Evolutionary conservation across 2,113 vertebrate species (phyloP), one percentile per base, ranked within the genome.

Genomic region (Misgurnus anguillicaudatus): DNA sequence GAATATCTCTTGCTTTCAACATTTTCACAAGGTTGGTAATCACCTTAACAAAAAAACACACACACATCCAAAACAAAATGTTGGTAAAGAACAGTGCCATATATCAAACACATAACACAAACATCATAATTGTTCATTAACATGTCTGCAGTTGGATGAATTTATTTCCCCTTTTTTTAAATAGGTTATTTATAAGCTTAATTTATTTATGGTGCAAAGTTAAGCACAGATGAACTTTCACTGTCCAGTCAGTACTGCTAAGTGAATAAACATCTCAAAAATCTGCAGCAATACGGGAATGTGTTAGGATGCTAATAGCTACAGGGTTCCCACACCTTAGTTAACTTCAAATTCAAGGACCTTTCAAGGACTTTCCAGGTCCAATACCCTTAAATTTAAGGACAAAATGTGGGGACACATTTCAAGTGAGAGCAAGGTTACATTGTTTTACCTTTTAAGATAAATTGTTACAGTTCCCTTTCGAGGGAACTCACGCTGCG

Each of bases 11-110:
- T 77, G 97, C 94, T 88, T 99, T 99, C 79, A 99, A 88, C 98
- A 99, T 99, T 88, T 99, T 99, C 90, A 99, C 98, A 82, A 99
- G 91, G 86, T 97, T 99, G 85, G 97, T 99, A 85, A 99, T 99
- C 42, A 99, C 98, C 98, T 99, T 87, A 58, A 68, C 1, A 24
- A 24, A 24, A 31, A 31, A 31, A 31, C n/a, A n/a, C n/a, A 8
- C 36, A 65, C 53, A 88, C 19, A 78, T 7, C 19, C 39, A 70
- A 75, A 67, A 57, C 53, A 57, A 8, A 57, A 57, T 19, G 17
- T 19, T 57, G 8, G 6, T 57, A n/a, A 57, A 57, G 16, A 57
- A 8, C 53, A 57, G 53, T 57, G n/a, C 5, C 13, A n/a, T n/a
- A n/a, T n/a, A 55, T n/a, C 4, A 55, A 55, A 17, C 53, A 55